Evolutionary conservation across 2,797 vertebrate genomes (phyloP).

Genomic region (Neostethus bicornis): DNA sequence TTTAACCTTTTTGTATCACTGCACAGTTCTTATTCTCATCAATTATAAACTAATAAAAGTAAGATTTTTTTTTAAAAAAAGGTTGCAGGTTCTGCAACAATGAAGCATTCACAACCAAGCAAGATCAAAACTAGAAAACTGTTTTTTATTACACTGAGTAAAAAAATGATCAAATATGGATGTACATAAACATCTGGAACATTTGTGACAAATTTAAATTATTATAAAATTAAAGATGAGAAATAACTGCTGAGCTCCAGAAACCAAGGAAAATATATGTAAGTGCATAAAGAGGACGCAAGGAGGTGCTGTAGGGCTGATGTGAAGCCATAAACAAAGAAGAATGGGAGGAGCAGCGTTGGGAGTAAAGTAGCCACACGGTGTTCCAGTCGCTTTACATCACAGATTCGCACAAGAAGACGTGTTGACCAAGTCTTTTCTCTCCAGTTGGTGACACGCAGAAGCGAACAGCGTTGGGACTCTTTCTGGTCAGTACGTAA

Average conservation of each 20-base stretch:
- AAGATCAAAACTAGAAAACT: not conserved
- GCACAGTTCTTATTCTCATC: too few relatives aligned
- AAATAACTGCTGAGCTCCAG: not conserved
- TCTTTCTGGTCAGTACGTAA: constrained; percentile 34
- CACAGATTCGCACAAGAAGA: constrained; percentile 50
- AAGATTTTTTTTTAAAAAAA: too few relatives aligned
- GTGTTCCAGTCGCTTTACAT: constrained; percentile 69
- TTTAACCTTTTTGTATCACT: too few relatives aligned
- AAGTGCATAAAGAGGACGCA: constrained; percentile 31
- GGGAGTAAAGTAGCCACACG: constrained; percentile 82
- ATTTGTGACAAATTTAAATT: not conserved
- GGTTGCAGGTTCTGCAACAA: too few relatives aligned
- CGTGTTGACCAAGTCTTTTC: constrained; percentile 61
- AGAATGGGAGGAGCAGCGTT: constrained; percentile 80
- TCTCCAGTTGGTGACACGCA: constrained; percentile 50
- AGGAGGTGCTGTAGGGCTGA: constrained; percentile 72
- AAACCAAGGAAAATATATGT: constrained; percentile 25
- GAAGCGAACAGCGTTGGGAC: constrained; percentile 46
- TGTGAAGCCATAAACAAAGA: constrained; percentile 42
- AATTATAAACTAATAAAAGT: too few relatives aligned
- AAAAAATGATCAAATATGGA: not conserved
- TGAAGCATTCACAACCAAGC: not conserved
- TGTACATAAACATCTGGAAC: not conserved
- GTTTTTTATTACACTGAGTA: not conserved
- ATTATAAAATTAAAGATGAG: not conserved